Evolutionary conservation across 2,888 invertebrate genomes (phyloP), one percentile per base, ranked within the genome.

Genomic region (Pinctada fucata): DNA sequence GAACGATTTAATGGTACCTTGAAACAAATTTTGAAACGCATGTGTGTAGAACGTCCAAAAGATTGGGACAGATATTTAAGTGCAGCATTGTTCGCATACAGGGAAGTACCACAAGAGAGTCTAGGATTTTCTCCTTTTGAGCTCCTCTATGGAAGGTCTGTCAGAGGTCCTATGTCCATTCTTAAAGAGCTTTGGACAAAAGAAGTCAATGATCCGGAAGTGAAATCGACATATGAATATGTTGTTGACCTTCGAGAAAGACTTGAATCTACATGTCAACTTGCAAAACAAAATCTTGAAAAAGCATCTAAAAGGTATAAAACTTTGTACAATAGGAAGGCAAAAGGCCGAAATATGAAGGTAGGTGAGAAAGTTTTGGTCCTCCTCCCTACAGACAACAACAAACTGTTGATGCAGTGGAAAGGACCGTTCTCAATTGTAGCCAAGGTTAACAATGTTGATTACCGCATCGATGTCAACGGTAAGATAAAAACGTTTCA

Each of bases 11-110:
- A 86, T 72, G 82, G 85, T 8, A 82, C 80, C 0, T 51, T 86
- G n/a, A 84, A 83, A 51, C 51, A 65, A 3, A 82, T 78, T 78
- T 13, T 80, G 47, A 65, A 69, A 65, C 72, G 71, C 47, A 51
- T 83, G 64, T 78, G 84, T 58, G 13, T 2, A 13, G 82, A 84
- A 50, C 50, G 71, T 48, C 83, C 82, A 4, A 82, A 75, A 50
- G 81, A 84, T 58, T 84, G 83, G 85, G 82, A 84, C 73, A 75
- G 75, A 64, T 83, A 81, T 68, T 10, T 84, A 5, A 47, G 52
- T n/a, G 63, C 83, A 6, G 72, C 78, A 50, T 74, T 85, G 72
- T 85, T 85, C 79, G 84, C 84, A n/a, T 84, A 85, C 65, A 31
- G 83, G 8, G 78, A 83, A 51, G 80, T 75, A n/a, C 82, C 83